These are phyloP conservation scores for Centropus unirufus DNA, from an alignment of 2,113 vertebrate species.

Conservation along the genomic window DNA sequence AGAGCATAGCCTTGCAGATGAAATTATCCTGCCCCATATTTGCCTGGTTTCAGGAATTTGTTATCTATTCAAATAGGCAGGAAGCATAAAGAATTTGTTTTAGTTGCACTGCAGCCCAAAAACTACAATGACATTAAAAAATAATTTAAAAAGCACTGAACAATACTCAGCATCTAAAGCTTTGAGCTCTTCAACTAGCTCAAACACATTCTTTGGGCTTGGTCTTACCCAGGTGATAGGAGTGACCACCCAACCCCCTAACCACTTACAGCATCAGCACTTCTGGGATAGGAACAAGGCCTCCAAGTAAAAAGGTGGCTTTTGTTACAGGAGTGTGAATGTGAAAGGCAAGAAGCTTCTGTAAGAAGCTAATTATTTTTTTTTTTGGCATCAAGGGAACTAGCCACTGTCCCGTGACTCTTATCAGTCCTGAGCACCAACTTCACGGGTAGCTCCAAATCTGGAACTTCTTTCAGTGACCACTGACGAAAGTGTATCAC, in stretches of 20 bases:
- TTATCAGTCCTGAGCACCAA: not conserved
- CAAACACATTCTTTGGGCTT: not conserved
- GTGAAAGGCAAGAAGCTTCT: not conserved
- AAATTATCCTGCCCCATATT: not conserved
- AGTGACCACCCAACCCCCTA: not conserved
- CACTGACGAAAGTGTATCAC: not conserved
- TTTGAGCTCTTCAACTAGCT: not conserved
- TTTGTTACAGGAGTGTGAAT: not conserved
- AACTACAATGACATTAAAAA: not conserved
- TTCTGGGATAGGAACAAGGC: not conserved
- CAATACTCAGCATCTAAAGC: not conserved
- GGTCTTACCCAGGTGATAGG: not conserved
- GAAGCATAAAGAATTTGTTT: not conserved
- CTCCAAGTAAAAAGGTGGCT: not conserved
- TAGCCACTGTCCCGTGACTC: not conserved
- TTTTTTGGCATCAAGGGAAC: not conserved
- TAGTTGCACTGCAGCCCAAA: not conserved
- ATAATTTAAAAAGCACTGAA: slow-evolving; percentile 36
- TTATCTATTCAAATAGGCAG: not conserved
- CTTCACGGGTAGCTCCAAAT: not conserved
- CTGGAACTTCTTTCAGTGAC: not conserved
- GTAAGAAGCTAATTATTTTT: not conserved
- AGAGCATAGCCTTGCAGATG: not conserved
- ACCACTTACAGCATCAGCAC: not conserved
- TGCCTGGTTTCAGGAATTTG: not conserved